Evolutionary conservation across 1,140 invertebrate species (phyloP), one percentile per base, ranked within the genome.

Genomic region (Microplitis mediator): DNA sequence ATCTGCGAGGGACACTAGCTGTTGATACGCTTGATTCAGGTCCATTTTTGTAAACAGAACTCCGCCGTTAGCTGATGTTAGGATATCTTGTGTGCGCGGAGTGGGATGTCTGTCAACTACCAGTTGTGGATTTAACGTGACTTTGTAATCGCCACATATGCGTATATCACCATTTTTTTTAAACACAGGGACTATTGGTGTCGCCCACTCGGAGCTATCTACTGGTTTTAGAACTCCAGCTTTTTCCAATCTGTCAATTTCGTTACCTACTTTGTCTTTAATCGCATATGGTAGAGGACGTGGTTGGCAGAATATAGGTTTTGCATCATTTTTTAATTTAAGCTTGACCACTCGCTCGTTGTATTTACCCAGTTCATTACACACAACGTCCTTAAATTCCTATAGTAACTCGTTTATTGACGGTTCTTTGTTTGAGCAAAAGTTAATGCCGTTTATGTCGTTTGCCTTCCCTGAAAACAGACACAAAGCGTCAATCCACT

Each of bases 121-220:
- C 0, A 68, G 8, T 34, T 34, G 13, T 56, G 11, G 50, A 51
- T 68, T 68, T 8, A 68, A n/a, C 5, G 65, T 68, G 13, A 56
- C 35, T 56, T 68, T 68, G 65, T 68, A 68, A 56, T 68, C 51
- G 2, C 65, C 50, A 14, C 65, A 68, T 3, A 68, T 32, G 4
- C 65, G 5, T 6, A 68, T 34, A 0, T 34, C 4, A 0, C 65
- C 65, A 54, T 51, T 68, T 16, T 4, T 9, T 32, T 68, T 68
- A 4, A 54, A n/a, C 4, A 68, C 0, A 13, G 50, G 65, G 0
- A 68, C 65, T 3, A 68, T 34, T 34, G 65, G 65, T 31, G 65
- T 68, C 32, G 65, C 39, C 64, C 64, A 66, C 3, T 66, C 64
- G 3, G n/a, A 50, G 0, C 36, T 45, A 11, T 51, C 14, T 5